Percentiles rank a stretch among this genome's conserved stretches.
phyloP scores from a whole-genome alignment of 2,113 vertebrate species.

The Triplophysa dalaica region DNA sequence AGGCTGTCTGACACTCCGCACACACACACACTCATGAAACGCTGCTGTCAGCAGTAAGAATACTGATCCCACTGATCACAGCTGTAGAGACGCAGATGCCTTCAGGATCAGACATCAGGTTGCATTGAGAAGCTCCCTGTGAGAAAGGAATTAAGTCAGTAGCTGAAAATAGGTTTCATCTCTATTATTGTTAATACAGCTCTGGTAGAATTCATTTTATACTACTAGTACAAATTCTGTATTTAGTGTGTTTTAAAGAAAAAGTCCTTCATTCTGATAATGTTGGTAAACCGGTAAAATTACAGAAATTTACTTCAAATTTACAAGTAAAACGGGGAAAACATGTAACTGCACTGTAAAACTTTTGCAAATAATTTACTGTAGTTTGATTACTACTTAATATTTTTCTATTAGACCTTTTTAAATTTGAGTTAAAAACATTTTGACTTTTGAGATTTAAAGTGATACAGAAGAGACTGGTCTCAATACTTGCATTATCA shows the following conservation, averaged over 20 bases:
- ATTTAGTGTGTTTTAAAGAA: background rate
- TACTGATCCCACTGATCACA: conserved; percentile 49
- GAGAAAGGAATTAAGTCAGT: conserved; percentile 29
- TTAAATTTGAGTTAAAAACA: no score
- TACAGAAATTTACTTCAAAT: no score
- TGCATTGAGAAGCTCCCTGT: conserved; percentile 42
- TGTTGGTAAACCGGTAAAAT: no score
- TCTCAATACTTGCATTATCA: no score
- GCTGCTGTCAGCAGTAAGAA: background rate
- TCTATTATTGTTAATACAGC: conserved; percentile 30
- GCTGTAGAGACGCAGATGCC: conserved; percentile 58
- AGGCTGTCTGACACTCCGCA: background rate
- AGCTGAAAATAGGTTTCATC: conserved; percentile 36
- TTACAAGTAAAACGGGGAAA: no score
- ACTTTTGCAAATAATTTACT: no score
- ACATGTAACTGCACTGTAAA: no score
- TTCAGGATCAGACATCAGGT: conserved; percentile 62
- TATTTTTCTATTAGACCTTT: no score
- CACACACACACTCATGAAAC: background rate
- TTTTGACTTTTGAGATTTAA: no score
- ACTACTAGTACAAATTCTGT: background rate
- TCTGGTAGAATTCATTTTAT: conserved; percentile 2
- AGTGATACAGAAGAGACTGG: no score
- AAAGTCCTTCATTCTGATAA: background rate
- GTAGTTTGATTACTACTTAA: no score